A percentile compares a stretch with the other conserved stretches of the same genome.
Evolutionary conservation across 2,113 vertebrate species (phyloP).

Genomic region (Paradisaea rubra): DNA sequence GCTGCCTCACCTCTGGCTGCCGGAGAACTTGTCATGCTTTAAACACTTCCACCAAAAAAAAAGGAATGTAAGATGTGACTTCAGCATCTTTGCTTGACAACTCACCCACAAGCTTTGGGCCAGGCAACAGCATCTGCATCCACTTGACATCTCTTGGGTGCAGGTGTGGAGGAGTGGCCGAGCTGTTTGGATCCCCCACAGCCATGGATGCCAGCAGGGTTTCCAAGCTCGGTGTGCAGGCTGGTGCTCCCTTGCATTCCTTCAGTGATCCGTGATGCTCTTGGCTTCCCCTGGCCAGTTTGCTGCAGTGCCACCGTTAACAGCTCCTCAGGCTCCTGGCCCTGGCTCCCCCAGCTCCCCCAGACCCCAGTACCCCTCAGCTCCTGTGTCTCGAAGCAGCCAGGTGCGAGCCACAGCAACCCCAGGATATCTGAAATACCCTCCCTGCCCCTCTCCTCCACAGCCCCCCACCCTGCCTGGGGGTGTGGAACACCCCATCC

Average conservation of each 20-base stretch:
- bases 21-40: not conserved
- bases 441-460: not conserved
- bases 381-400: not conserved
- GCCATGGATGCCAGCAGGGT: accelerated
- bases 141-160: accelerated
- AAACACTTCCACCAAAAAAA: not conserved
- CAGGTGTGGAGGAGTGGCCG: not conserved
- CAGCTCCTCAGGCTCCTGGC: not conserved
- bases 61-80: not conserved
- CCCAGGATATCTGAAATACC: not conserved
- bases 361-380: not conserved
- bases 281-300: accelerated
- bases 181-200: not conserved
- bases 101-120: not conserved
- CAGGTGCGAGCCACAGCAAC: not conserved
- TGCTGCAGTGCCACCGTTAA: accelerated
- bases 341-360: no score
- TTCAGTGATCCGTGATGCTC: accelerated
- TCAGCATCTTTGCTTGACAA: not conserved
- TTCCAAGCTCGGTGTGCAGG: not conserved
- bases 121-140: not conserved
- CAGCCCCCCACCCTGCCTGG: not conserved
- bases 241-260: not conserved
- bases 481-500: not conserved
- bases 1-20: not conserved